Evolutionary conservation across 1,140 invertebrate species (phyloP), one percentile per base, ranked within the genome.

Genomic region (Hypsibius dujardini): DNA sequence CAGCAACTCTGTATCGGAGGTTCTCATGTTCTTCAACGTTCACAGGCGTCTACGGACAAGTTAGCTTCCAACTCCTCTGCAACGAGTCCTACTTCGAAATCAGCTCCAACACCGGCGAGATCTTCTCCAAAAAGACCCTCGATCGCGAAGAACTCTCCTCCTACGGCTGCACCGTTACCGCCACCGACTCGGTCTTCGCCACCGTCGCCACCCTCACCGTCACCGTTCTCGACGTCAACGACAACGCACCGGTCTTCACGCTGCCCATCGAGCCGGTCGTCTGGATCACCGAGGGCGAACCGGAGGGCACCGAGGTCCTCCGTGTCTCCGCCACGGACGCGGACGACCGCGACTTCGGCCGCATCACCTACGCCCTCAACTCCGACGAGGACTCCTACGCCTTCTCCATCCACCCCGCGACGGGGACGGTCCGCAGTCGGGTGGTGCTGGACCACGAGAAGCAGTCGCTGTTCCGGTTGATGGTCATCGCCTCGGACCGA

Each of bases 371-470:
- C 79, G 87, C 88, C 47, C 87, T 94, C 71, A 78, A 90, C 45
- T 89, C 87, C 75, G 87, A 87, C 46, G 89, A 92, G 76, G 89
- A 88, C 45, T 85, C 86, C 76, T 86, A 87, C 12, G 85, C 88
- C 40, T 95, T 95, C 80, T 85, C 85, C 72, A 90, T 95, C 74
- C 88, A 95, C 80, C 84, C 88, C 12, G 84, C 85, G 67, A 88
- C 87, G 46, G 94, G 94, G 46, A 84, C 90, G 74, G 89, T 97
- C 72, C 86, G 87, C 77, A 95, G 92, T 46, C 87, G 86, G 76
- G 86, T 86, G 75, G 85, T 90, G 59, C 81, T 96, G 71, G 91
- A 95, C 80, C 90, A 92, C 76, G 92, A 95, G 79, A 89, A 90
- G 76, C 86, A 87, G 75, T 86, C 87, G 70, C 86, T 90, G 72